Conservation (phyloP, 1,140 invertebrate species). For the Papilio polytes region DNA sequence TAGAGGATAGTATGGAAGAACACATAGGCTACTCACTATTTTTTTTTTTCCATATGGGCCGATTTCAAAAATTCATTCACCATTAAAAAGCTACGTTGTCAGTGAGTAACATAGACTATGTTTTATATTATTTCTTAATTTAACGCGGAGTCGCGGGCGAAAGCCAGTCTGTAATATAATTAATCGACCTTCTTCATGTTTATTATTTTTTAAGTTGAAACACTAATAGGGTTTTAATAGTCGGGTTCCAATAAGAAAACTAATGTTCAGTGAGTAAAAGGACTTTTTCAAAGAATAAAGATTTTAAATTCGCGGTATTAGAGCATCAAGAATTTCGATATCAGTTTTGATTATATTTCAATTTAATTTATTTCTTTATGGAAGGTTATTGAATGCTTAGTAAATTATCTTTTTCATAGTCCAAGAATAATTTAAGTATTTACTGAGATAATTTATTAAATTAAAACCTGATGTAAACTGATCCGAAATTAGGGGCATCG, state of each 20-base stretch:
- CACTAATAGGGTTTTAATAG: neutral
- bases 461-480: slow-evolving; percentile 21
- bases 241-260: neutral
- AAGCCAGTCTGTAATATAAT: too few species aligned
- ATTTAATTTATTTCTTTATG: slow-evolving; percentile 4
- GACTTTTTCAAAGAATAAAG: neutral
- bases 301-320: neutral
- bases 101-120: too few species aligned
- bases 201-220: neutral
- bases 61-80: too few species aligned
- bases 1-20: too few species aligned
- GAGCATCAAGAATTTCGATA: neutral
- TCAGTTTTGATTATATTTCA: neutral
- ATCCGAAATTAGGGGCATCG: neutral
- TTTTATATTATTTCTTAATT: too few species aligned
- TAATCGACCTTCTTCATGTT: neutral
- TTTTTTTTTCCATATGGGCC: too few species aligned
- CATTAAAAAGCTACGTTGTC: too few species aligned
- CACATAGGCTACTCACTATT: too few species aligned
- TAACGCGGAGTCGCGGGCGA: too few species aligned
- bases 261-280: neutral
- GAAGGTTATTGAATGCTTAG: slow-evolving; percentile 1
- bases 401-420: slow-evolving; percentile 4
- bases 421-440: slow-evolving; percentile 9
- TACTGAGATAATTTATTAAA: slow-evolving; percentile 6